Percentiles rank a stretch among this genome's conserved stretches.
Conservation (phyloP, 2,888 invertebrate genomes). For the Dicyrtoma fusca region DNA sequence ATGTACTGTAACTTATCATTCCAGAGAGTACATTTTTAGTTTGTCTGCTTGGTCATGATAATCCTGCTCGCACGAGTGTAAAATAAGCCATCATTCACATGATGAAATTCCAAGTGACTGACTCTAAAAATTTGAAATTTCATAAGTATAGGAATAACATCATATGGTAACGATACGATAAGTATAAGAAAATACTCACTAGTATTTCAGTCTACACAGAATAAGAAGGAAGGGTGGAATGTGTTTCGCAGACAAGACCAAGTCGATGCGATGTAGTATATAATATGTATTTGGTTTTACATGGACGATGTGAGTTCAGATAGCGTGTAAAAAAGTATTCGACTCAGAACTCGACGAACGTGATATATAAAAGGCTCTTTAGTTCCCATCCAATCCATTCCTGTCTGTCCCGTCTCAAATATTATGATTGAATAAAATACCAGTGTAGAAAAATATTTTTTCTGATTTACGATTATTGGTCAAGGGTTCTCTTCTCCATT, state of each 20-base stretch:
- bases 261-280: too few relatives aligned
- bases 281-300: too few relatives aligned
- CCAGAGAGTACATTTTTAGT: neutral
- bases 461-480: conserved; percentile 21
- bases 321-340: too few relatives aligned
- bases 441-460: too few relatives aligned
- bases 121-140: neutral
- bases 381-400: neutral
- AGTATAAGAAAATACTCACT: neutral
- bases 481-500: neutral
- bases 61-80: conserved; percentile 23
- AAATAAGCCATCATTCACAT: conserved; percentile 15
- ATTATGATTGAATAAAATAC: too few relatives aligned
- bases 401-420: too few relatives aligned
- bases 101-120: conserved; percentile 13
- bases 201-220: neutral
- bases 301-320: too few relatives aligned
- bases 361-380: neutral
- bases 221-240: too few relatives aligned
- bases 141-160: too few relatives aligned
- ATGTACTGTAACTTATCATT: too few relatives aligned
- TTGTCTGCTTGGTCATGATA: conserved; percentile 14
- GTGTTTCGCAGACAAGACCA: too few relatives aligned
- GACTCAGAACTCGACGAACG: neutral
- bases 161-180: too few relatives aligned